phyloP scores from a whole-genome alignment of 2,113 vertebrate genomes.

The Mormyrus lacerda region DNA sequence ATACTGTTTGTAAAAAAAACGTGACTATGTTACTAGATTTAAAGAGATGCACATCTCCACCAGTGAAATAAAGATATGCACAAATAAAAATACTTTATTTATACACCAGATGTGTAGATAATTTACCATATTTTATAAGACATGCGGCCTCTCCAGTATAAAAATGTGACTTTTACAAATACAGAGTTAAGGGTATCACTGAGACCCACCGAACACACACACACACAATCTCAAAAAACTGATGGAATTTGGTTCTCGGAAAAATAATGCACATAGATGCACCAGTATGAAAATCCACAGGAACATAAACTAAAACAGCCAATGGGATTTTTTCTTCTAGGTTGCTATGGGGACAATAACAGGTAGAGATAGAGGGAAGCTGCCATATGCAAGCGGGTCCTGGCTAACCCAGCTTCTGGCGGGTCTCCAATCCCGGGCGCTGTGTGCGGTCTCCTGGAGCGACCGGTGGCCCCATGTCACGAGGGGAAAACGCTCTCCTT shows the following conservation, averaged over 20 bases:
- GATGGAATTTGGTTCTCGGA: background rate
- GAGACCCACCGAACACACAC: background rate
- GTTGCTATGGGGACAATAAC: constrained; percentile 67
- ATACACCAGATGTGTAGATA: background rate
- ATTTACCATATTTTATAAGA: background rate
- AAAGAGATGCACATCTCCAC: background rate
- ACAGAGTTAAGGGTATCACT: background rate
- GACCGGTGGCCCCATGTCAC: background rate
- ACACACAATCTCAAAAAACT: background rate
- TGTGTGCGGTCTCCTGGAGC: background rate
- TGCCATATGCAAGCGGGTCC: background rate
- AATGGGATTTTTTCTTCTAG: background rate
- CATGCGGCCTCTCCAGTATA: background rate
- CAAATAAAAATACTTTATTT: background rate
- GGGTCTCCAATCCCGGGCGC: background rate
- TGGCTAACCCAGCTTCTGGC: background rate
- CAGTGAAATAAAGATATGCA: background rate
- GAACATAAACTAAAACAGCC: background rate
- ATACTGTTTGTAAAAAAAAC: background rate
- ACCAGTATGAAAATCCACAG: background rate
- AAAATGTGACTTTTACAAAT: background rate
- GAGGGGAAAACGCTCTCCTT: background rate
- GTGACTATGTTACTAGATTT: background rate
- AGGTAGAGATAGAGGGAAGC: constrained; percentile 54
- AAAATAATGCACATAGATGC: background rate